phyloP scores from a whole-genome alignment of 2,888 invertebrate genomes.

The Unio pictorum region DNA sequence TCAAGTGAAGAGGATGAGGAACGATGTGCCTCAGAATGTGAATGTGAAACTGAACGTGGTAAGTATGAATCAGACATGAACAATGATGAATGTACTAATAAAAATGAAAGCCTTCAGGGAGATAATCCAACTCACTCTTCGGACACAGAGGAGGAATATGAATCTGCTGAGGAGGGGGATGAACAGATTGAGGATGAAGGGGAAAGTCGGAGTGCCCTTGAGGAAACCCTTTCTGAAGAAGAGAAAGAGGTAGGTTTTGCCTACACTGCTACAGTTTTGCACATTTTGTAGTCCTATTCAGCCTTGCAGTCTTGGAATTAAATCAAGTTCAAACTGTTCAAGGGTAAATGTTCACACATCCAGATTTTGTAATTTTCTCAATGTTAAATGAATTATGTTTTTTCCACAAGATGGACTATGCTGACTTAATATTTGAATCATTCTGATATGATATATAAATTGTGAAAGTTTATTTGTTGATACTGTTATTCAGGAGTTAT shows the following conservation, averaged over 20 bases:
- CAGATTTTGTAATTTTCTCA: too few relatives aligned
- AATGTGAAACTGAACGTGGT: too few relatives aligned
- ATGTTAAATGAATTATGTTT: too few relatives aligned
- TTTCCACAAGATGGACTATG: neutral
- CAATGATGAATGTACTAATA: too few relatives aligned
- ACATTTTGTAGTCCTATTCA: neutral
- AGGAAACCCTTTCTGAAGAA: constrained; percentile 45
- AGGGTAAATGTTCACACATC: too few relatives aligned
- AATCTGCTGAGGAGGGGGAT: constrained; percentile 41
- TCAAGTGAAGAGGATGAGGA: too few relatives aligned
- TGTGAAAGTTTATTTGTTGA: neutral
- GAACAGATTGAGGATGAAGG: constrained; percentile 34
- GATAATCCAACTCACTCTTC: constrained; percentile 5
- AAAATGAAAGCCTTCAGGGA: too few relatives aligned
- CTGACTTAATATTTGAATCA: neutral
- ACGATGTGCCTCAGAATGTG: too few relatives aligned
- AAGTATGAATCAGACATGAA: too few relatives aligned
- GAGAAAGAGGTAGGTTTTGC: constrained; percentile 42
- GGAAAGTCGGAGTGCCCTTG: constrained; percentile 32
- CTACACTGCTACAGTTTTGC: neutral
- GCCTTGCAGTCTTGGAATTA: too few relatives aligned
- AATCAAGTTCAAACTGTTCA: too few relatives aligned
- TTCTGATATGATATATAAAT: neutral
- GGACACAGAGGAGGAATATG: constrained; percentile 27
- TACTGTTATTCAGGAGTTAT: too few relatives aligned